Base-by-base conservation (phyloP, 2,797 vertebrate genomes). In the Trachurus trachurus region DNA sequence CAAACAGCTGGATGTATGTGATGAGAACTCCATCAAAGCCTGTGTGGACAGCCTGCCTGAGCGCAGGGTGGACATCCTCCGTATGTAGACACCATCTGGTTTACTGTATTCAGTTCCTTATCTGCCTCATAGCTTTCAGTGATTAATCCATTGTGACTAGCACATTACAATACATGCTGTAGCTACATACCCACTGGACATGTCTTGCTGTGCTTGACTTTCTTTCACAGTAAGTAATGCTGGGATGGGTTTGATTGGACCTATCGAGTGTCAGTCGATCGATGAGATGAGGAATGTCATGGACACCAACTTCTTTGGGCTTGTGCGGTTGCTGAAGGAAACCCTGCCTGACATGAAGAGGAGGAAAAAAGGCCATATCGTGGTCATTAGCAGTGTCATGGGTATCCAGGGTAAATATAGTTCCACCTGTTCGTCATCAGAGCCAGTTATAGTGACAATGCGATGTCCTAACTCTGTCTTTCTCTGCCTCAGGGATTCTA, bases 291-390 rank as follows among this genome's bases (percentile, higher is more conserved):
- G 94, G 88, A 93, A 83, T 0, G 94, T 97, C 81, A 96, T 97
- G 96, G 96, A 97, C 75, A 97, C 96, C 80, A 97, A 97, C 91
- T 97, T 97, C 92, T 97, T 97, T 0, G 96, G 97, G 45, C 78
- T 97, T 22, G 96, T 97, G 74, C 93, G 96, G 60, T 89, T 97
- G 65, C 87, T 97, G 56, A 97, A 97, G 87, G 96, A 97, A 85
- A 78, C 96, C 78, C 81, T 97, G 5, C 96, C 96, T 7, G 96
- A 97, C 74, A 97, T 97, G 96, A 97, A 97, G 90, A 96, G 57
- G 66, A 96, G 94, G 84, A 97, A 95, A 86, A 96, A 83, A 29
- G 96, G 97, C 8, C 96, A 97, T 22, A 96, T 97, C n/a, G 96
- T 97, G 66, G 96, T 96, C 60, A 97, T 97, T 29, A 97, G 96